Conservation (phyloP, 2,113 vertebrate genomes). For the Solenodon paradoxus region DNA sequence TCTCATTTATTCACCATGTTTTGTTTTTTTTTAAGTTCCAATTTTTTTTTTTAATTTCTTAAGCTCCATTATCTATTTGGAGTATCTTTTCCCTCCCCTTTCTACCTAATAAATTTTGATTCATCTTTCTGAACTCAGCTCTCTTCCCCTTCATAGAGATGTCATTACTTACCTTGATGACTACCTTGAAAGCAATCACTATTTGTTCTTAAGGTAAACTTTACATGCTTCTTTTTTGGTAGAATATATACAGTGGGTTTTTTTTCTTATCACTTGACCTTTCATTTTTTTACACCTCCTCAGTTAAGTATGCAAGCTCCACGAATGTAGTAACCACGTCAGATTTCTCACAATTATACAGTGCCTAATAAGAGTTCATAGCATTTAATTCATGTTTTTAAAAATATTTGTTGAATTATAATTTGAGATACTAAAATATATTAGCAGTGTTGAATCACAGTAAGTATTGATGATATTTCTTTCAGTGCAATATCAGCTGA, state of each 20-base stretch:
- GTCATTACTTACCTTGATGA: not conserved
- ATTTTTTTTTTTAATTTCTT: too few species aligned
- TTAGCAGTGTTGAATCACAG: not conserved
- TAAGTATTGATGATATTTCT: not conserved
- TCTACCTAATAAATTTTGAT: not conserved
- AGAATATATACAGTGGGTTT: not conserved
- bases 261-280: not conserved
- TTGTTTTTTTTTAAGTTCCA: too few species aligned
- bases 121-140: not conserved
- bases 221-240: not conserved
- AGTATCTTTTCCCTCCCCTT: not conserved
- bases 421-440: not conserved
- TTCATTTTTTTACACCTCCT: not conserved
- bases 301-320: not conserved
- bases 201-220: not conserved
- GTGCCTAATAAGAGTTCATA: not conserved
- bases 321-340: not conserved
- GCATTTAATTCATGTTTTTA: not conserved
- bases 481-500: not conserved
- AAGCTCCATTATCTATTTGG: not conserved
- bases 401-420: not conserved
- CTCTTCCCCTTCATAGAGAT: not conserved
- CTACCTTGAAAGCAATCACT: not conserved
- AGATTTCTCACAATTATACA: not conserved
- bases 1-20: not conserved